phyloP scores from a whole-genome alignment of 2,888 invertebrate species.

The Microplitis manilae region DNA sequence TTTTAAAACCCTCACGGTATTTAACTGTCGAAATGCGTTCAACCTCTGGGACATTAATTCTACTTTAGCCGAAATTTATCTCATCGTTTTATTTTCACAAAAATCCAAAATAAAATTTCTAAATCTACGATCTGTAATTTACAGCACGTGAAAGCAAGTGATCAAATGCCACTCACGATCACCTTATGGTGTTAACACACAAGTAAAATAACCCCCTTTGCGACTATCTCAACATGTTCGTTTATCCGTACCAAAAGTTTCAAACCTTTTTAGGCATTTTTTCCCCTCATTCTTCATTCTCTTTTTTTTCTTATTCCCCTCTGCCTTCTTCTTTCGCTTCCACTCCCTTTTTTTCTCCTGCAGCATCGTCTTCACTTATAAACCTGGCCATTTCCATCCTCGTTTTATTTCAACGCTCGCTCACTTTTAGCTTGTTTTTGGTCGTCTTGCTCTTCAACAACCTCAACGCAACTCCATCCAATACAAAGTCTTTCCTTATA shows the following conservation, averaged over 20 bases:
- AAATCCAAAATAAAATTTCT: background rate
- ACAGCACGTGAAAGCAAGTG: background rate
- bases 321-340: background rate
- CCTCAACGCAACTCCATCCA: background rate
- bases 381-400: no score
- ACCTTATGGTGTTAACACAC: conserved; percentile 28
- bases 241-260: background rate
- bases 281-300: background rate
- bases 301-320: background rate
- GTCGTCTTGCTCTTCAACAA: background rate
- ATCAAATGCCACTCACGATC: conserved; percentile 37
- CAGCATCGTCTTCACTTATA: background rate
- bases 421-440: no score
- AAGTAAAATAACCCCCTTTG: conserved; percentile 24
- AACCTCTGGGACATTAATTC: no score
- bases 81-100: no score
- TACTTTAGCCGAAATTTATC: no score
- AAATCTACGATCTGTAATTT: background rate
- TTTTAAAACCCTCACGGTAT: no score
- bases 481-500: no score
- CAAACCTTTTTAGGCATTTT: background rate
- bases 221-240: background rate
- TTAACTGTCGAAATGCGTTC: no score
- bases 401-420: no score
- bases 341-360: background rate